Evolutionary conservation across 2,113 vertebrate genomes (phyloP).

Genomic region (Xerus inauris): DNA sequence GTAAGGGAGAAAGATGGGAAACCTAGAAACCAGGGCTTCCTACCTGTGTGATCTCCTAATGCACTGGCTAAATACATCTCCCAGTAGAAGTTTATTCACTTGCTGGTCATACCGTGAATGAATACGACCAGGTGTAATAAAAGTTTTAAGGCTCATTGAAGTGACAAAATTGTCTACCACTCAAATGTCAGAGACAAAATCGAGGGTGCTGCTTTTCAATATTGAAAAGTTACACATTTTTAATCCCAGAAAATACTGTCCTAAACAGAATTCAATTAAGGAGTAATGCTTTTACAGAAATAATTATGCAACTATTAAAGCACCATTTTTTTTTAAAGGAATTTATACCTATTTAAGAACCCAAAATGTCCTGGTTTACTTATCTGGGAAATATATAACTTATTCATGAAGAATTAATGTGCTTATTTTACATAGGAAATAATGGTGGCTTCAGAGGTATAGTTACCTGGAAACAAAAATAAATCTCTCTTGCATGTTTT

Average conservation of each 20-base stretch:
- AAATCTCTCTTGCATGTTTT: background rate
- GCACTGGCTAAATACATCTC: background rate
- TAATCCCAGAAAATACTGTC: background rate
- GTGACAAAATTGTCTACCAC: background rate
- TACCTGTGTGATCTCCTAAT: too few relatives aligned
- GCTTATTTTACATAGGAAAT: constrained; percentile 18
- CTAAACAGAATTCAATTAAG: background rate
- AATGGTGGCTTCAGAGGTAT: background rate
- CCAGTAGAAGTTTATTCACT: background rate
- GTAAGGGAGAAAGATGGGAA: background rate
- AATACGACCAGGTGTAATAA: background rate
- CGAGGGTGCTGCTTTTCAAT: background rate
- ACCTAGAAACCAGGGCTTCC: background rate
- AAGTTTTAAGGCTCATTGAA: background rate
- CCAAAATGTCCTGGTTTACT: background rate
- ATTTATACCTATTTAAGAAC: background rate
- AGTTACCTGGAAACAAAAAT: background rate
- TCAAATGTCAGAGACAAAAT: background rate
- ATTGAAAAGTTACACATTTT: background rate
- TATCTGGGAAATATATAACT: background rate
- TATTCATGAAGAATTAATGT: background rate
- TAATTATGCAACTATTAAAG: background rate
- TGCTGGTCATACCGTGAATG: background rate
- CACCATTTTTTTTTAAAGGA: background rate
- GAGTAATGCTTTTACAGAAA: background rate